Evolutionary conservation across 2,797 vertebrate species (phyloP), one percentile per base, ranked within the genome.

Genomic region (Heliangelus exortis): DNA sequence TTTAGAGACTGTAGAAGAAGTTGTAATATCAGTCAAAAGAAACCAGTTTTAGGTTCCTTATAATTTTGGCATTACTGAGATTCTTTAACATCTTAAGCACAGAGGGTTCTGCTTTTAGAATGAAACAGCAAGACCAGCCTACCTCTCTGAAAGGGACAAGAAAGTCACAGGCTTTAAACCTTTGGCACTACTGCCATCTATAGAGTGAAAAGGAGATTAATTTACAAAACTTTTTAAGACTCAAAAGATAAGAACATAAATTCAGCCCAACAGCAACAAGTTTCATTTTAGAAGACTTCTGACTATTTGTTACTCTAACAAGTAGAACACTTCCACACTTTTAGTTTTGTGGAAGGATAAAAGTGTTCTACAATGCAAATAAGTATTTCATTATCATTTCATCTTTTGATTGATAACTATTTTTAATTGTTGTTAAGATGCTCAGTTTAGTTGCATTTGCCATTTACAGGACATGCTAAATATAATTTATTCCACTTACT

Each of bases 111-210:
- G 57, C 26, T 34, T 88, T 78, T 12, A 80, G 28, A 59, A 0
- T 29, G 57, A 55, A 77, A 77, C 12, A 47, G 48, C 33, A 54
- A 51, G 41, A 67, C 51, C 25, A n/a, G 18, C 20, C 43, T 51
- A 3, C 12, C 12, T 9, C 63, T 29, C 26, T 39, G 41, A 63
- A 55, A 72, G 62, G 48, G 15, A 41, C 17, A 53, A 69, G 50
- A 43, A 0, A 3, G 48, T 3, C 33, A 77, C 33, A 77, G 54
- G 33, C 34, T 71, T 89, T 50, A 96, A 92, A 61, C n/a, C 51
- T 92, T 89, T 88, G 71, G 28, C 76, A 39, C 83, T 95, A 90
- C 96, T 95, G 96, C 96, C 96, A 96, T 67, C 96, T 96, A 90
- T 3, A 84, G 95, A 84, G 41, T 3, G 48, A 88, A 71, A 28